Conservation (phyloP, 2,888 invertebrate genomes). For the Spodoptera littoralis region DNA sequence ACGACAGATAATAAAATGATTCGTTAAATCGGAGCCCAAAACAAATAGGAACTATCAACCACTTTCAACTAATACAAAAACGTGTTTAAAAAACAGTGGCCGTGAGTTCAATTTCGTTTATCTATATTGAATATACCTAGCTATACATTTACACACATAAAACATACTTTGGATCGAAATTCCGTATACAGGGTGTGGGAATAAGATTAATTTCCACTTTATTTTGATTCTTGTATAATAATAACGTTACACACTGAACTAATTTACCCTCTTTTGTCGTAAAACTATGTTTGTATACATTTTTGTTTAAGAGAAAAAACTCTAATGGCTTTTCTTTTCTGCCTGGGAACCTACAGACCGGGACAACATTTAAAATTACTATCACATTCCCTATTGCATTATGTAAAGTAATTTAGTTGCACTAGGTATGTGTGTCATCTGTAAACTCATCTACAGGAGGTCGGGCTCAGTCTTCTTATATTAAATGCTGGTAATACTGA, state of each 20-base stretch:
- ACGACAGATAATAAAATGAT: slow-evolving; percentile 26
- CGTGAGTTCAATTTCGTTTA: slow-evolving; percentile 64
- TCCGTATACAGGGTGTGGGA: slow-evolving; percentile 55
- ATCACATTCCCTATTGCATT: slow-evolving; percentile 57
- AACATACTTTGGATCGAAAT: slow-evolving; percentile 61
- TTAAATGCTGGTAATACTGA: slow-evolving; percentile 36
- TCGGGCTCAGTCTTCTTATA: slow-evolving; percentile 34
- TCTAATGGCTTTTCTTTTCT: slow-evolving; percentile 3
- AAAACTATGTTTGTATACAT: slow-evolving; percentile 39
- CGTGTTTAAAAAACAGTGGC: slow-evolving; percentile 69
- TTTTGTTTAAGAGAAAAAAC: slow-evolving; percentile 36
- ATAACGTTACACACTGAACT: slow-evolving; percentile 34
- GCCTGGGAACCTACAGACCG: slow-evolving; percentile 16
- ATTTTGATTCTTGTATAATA: slow-evolving; percentile 17
- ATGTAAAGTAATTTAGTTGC: slow-evolving; percentile 51
- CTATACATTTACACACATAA: slow-evolving; percentile 68
- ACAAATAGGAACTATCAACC: slow-evolving; percentile 85
- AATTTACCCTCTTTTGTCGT: slow-evolving; percentile 57
- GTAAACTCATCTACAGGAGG: slow-evolving; percentile 22
- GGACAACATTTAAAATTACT: slow-evolving; percentile 45
- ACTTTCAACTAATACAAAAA: slow-evolving; percentile 71
- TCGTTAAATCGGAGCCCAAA: slow-evolving; percentile 50
- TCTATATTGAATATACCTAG: slow-evolving; percentile 61
- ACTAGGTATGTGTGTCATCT: slow-evolving; percentile 47
- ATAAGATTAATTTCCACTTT: slow-evolving; percentile 22